Conservation (phyloP, 2,113 vertebrate species). For the Apeltes quadracus region DNA sequence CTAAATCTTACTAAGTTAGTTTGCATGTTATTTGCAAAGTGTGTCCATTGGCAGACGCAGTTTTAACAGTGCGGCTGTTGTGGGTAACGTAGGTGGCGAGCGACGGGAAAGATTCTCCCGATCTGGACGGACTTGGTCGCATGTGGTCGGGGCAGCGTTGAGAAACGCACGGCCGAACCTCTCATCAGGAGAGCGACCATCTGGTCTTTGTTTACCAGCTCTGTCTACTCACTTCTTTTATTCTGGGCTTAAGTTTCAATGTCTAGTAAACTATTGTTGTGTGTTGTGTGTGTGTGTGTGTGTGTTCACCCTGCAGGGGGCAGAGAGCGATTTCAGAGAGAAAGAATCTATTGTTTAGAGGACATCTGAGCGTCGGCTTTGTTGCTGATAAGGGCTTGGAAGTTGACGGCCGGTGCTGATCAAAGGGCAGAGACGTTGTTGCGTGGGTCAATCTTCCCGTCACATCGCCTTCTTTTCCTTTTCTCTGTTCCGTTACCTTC, state of each 20-base stretch:
- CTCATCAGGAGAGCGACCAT: conserved; percentile 56
- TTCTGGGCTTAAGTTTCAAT: conserved; percentile 62
- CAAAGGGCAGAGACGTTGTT: conserved; percentile 59
- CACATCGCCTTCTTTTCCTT: conserved; percentile 36
- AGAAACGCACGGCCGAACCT: conserved; percentile 43
- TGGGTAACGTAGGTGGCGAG: not conserved
- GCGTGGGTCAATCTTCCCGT: conserved; percentile 38
- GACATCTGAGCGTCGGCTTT: conserved; percentile 71
- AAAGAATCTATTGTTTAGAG: conserved; percentile 74
- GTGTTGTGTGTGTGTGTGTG: conserved; percentile 10
- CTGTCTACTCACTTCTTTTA: conserved; percentile 55
- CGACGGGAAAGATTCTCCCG: conserved; percentile 8
- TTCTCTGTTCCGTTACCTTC: conserved; percentile 30
- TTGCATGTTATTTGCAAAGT: not conserved
- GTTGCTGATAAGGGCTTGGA: conserved; percentile 65
- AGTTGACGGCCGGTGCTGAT: conserved; percentile 54
- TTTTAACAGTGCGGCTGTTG: conserved; percentile 17
- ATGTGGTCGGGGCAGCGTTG: conserved; percentile 22
- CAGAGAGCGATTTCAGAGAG: conserved; percentile 68
- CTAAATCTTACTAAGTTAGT: not conserved
- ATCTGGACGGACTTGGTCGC: conserved; percentile 18
- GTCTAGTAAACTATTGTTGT: conserved; percentile 57
- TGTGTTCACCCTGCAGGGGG: conserved; percentile 39
- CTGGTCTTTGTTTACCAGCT: conserved; percentile 70
- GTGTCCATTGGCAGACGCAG: conserved; percentile 5